These are phyloP conservation scores for Agrilus planipennis DNA, from an alignment of 1,140 invertebrate genomes.

Conservation along the genomic window DNA sequence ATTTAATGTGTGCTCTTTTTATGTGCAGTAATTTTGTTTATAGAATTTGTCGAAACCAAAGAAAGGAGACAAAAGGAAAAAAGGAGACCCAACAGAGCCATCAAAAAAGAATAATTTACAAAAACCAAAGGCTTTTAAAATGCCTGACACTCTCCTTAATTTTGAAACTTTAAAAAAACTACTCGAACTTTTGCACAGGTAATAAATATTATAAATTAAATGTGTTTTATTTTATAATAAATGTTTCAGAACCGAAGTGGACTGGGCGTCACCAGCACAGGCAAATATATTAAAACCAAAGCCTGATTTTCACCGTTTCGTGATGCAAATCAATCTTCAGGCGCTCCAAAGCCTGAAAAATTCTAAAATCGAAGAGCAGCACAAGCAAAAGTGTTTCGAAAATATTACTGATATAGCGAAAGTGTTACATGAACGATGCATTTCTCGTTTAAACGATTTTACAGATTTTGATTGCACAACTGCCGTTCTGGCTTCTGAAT, in stretches of 20 bases:
- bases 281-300: constrained; percentile 31
- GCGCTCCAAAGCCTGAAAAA: constrained; percentile 32
- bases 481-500: constrained; percentile 37
- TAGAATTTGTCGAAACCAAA: constrained; percentile 32
- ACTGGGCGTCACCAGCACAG: constrained; percentile 33
- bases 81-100: constrained; percentile 12
- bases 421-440: constrained; percentile 33
- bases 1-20: constrained; percentile 2
- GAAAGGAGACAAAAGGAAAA: constrained; percentile 31
- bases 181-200: constrained; percentile 37
- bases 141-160: constrained; percentile 35
- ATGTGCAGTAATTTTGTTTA: background rate
- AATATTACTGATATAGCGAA: constrained; percentile 29
- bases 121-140: constrained; percentile 26
- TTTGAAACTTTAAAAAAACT: constrained; percentile 33
- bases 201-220: constrained; percentile 18
- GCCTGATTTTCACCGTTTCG: constrained; percentile 35
- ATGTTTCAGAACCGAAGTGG: constrained; percentile 30
- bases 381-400: constrained; percentile 27
- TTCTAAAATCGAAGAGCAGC: constrained; percentile 24
- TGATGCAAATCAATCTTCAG: constrained; percentile 33
- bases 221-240: constrained; percentile 9
- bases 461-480: constrained; percentile 35
- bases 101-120: background rate
- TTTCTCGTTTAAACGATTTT: constrained; percentile 33